Evolutionary conservation across 2,888 invertebrate species (phyloP).

Genomic region (Pyrgus malvae): DNA sequence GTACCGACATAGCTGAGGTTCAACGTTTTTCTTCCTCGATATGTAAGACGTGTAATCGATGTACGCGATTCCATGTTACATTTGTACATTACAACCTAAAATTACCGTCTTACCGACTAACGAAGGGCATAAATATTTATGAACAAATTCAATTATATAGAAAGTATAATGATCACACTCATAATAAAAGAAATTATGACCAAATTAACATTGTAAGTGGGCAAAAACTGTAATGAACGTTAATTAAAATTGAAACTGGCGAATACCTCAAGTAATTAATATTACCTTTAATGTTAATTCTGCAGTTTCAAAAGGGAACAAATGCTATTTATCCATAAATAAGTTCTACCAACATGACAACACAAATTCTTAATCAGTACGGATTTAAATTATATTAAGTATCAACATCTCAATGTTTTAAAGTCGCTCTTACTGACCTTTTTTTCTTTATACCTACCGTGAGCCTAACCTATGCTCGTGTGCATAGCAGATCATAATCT

Average conservation of each 20-base stretch:
- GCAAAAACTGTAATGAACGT: background rate
- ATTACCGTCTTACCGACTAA: background rate
- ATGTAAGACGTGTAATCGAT: slow-evolving; percentile 19
- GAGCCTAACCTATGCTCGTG: too few relatives aligned
- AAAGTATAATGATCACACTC: background rate
- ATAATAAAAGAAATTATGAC: background rate
- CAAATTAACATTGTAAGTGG: background rate
- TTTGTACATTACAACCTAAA: slow-evolving; percentile 1
- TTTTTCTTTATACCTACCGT: too few relatives aligned
- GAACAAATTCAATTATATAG: too few relatives aligned
- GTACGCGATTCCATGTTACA: slow-evolving; percentile 3
- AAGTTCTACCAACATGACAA: too few relatives aligned
- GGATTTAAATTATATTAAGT: too few relatives aligned
- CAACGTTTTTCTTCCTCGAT: slow-evolving; percentile 30
- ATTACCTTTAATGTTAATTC: slow-evolving; percentile 4
- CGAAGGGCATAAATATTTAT: too few relatives aligned
- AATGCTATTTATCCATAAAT: too few relatives aligned
- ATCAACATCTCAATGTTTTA: too few relatives aligned
- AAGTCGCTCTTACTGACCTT: too few relatives aligned
- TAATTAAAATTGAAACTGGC: slow-evolving; percentile 5
- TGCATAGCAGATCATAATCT: too few relatives aligned
- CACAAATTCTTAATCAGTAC: too few relatives aligned
- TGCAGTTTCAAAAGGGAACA: too few relatives aligned
- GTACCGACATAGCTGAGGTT: slow-evolving; percentile 37
- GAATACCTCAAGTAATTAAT: background rate